Evolutionary conservation across 2,797 vertebrate species (phyloP).

Genomic region (Neopelma chrysocephalum): DNA sequence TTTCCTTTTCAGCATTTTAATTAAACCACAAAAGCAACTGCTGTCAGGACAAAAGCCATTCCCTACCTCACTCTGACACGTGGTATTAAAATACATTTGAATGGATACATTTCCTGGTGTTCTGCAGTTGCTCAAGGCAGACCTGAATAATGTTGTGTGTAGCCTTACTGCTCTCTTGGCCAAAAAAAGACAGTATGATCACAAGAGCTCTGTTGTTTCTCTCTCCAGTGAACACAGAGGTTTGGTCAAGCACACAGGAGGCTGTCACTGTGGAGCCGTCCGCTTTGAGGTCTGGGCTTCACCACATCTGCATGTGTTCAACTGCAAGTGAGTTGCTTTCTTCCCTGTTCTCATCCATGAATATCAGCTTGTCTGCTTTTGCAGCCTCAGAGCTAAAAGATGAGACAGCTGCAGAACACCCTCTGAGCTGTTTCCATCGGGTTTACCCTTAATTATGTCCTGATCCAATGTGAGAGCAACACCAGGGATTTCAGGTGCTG

Average conservation of each 20-base stretch:
- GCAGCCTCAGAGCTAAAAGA: background rate
- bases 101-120: background rate
- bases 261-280: slow-evolving; percentile 93
- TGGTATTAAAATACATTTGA: background rate
- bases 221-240: slow-evolving; percentile 79
- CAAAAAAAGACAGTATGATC: background rate
- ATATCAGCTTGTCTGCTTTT: background rate
- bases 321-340: slow-evolving; percentile 88
- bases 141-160: background rate
- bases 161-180: background rate
- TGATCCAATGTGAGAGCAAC: background rate
- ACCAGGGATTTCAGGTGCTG: background rate
- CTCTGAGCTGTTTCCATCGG: background rate
- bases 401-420: background rate
- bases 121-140: background rate
- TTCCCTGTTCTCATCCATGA: background rate
- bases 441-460: background rate
- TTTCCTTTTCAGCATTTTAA: background rate
- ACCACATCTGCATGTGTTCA: slow-evolving; percentile 87
- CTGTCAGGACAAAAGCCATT: background rate
- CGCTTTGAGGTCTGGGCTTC: slow-evolving; percentile 90
- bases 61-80: background rate
- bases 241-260: slow-evolving; percentile 88
- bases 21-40: background rate
- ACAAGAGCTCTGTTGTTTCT: background rate